These are phyloP conservation scores for Himalopsyche phryganea DNA, from an alignment of 1,140 invertebrate genomes.

Conservation along the genomic window DNA sequence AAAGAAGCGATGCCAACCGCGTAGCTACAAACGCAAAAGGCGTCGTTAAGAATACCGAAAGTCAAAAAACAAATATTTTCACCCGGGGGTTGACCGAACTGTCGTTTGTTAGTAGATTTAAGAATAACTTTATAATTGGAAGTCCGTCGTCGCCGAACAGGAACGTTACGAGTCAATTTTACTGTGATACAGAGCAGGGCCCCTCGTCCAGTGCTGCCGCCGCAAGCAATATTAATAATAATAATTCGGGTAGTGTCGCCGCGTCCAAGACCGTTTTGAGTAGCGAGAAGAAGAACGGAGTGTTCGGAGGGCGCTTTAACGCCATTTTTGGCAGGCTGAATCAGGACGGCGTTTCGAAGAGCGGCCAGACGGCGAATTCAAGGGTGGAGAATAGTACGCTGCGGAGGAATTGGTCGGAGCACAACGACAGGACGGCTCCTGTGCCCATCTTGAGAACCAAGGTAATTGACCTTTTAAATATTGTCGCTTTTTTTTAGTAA, in stretches of 20 bases:
- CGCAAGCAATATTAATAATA: too few relatives aligned
- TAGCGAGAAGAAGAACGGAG: conserved; percentile 10
- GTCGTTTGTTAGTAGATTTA: conserved; percentile 18
- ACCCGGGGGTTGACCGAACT: conserved; percentile 29
- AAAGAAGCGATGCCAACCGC: neutral
- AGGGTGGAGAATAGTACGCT: conserved; percentile 6
- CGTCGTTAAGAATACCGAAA: neutral
- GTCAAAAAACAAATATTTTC: conserved; percentile 10
- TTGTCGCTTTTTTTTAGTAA: too few relatives aligned
- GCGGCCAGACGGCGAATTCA: neutral
- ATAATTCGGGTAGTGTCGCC: too few relatives aligned
- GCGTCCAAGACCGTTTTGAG: neutral
- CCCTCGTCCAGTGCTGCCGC: neutral
- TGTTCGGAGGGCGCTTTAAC: conserved; percentile 13
- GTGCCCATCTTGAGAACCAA: conserved; percentile 12
- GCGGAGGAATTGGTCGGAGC: conserved; percentile 31
- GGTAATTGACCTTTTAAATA: too few relatives aligned
- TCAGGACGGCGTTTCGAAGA: conserved; percentile 1
- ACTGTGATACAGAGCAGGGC: conserved; percentile 7
- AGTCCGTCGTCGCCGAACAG: too few relatives aligned
- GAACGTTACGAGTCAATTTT: conserved; percentile 21
- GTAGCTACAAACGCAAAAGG: neutral
- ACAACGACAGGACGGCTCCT: conserved; percentile 28
- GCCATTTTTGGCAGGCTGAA: conserved; percentile 18
- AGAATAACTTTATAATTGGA: conserved; percentile 1